Percentiles rank a stretch among this genome's conserved stretches.
Evolutionary conservation across 2,797 vertebrate species (phyloP).

Genomic region (Streptopelia turtur): DNA sequence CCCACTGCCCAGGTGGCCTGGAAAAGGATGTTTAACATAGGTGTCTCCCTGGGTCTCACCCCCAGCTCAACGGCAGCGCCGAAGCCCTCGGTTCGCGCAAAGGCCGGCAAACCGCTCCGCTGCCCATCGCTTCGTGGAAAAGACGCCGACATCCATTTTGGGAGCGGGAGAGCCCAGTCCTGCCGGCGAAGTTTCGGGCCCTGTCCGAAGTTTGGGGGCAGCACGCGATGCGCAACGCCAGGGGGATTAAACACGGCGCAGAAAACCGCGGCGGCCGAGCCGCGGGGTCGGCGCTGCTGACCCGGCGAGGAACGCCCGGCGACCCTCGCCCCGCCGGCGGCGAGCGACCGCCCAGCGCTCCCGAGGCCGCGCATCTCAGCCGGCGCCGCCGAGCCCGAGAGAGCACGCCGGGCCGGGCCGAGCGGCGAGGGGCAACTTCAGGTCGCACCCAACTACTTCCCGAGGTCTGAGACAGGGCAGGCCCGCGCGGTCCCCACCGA

Average conservation of each 20-base stretch:
- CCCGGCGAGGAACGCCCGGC: not conserved
- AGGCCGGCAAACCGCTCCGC: not conserved
- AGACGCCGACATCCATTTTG: constrained; percentile 40
- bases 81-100: not conserved
- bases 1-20: not conserved
- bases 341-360: not conserved
- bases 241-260: no score
- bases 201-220: not conserved
- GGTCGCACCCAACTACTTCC: not conserved
- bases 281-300: not conserved
- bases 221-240: not conserved
- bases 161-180: not conserved
- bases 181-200: not conserved
- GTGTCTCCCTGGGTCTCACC: not conserved
- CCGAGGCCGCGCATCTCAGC: not conserved
- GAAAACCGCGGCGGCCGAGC: not conserved
- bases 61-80: not conserved
- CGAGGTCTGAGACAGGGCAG: not conserved
- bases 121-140: not conserved
- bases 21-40: not conserved
- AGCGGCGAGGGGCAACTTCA: not conserved
- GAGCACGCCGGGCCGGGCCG: not conserved
- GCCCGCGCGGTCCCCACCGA: not conserved
- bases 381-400: not conserved
- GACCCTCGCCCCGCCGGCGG: not conserved